Evolutionary conservation across 2,797 vertebrate genomes (phyloP), one percentile per base, ranked within the genome.

Genomic region (Corythornis leucogaster): DNA sequence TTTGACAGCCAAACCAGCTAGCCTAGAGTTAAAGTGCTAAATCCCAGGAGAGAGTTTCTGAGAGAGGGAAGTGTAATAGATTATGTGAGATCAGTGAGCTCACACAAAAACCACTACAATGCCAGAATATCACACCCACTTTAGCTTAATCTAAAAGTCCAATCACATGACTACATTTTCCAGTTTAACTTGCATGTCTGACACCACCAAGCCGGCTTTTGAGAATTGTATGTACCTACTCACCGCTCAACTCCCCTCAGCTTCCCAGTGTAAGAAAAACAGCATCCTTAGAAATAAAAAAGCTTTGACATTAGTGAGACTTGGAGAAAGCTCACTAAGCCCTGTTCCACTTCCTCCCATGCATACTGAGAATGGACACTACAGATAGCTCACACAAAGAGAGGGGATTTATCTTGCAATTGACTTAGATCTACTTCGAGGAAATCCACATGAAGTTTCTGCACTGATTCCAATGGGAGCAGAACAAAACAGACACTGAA

Each of bases 111-210:
- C 11, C 63, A 73, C 48, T 67, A 45, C 63, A 81, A 35, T 58
- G 31, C 40, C 53, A 88, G 77, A 85, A 70, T 64, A 73, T 71
- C 45, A 31, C 57, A 90, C 53, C 43, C 1, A 1, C 48, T 73
- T 91, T 24, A 57, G 8, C 45, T 85, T 76, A 50, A 93, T 92
- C 67, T 94, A 19, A 90, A 92, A 94, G 63, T 81, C 63, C 90
- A 91, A 91, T 91, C 85, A 92, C 85, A 73, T 90, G 83, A 77
- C 45, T 82, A 7, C 22, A 26, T 90, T 87, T 90, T 90, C 31
- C 71, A 90, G 71, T 92, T 94, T 93, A 95, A 89, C 78, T 90
- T 85, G 57, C 71, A 71, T 1, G 90, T 95, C 92, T 95, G 64
- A 78, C 90, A 93, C 86, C 46, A 92, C 45, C 13, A 40, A 92